Base-by-base conservation (phyloP, 2,797 vertebrate genomes). In the Xenopus petersii region DNA sequence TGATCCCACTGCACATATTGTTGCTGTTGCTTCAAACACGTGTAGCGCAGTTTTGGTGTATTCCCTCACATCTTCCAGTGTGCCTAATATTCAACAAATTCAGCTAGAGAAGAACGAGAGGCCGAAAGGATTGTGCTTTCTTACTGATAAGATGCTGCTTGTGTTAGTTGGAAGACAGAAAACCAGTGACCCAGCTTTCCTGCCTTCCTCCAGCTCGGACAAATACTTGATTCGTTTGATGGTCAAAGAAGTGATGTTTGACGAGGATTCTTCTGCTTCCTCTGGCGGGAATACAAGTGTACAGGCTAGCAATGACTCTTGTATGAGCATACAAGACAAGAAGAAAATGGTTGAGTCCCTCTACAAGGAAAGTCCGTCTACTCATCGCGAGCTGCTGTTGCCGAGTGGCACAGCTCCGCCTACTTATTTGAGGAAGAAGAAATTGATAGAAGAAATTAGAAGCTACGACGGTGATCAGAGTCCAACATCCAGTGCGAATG, bases 31-130 rank as follows among this genome's bases (percentile, higher is more conserved):
- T 6, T 98, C 96, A 62, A 98, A 96, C 82, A 91, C 90, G 1
- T 94, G 92, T 81, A 95, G 91, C 82, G 91, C 93, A 85, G 91
- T 97, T 75, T 87, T 97, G 5, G 92, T 97, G 55, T 96, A 95
- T 82, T 92, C 93, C 56, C 88, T 97, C 79, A 94, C 92, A 0
- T 85, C 90, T 7, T 93, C 93, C 1, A 89, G 92, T 61, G 94
- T 96, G 93, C 94, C 95, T n/a, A 95, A 93, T 73, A 90, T 95
- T 68, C 95, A 96, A 83, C 93, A 93, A 90, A 92, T 98, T 73
- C 94, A 94, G 2, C 85, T 98, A 77, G 92, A 95, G 82, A 86
- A 89, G 33, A 93, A 90, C 9, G 95, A 98, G 83, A 89, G 93
- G 71, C 94, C 95, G 24, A 98, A 98, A 85, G 96, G 96, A 0